Base-by-base conservation (phyloP, 2,113 vertebrate species). In the Entelurus aequoreus region DNA sequence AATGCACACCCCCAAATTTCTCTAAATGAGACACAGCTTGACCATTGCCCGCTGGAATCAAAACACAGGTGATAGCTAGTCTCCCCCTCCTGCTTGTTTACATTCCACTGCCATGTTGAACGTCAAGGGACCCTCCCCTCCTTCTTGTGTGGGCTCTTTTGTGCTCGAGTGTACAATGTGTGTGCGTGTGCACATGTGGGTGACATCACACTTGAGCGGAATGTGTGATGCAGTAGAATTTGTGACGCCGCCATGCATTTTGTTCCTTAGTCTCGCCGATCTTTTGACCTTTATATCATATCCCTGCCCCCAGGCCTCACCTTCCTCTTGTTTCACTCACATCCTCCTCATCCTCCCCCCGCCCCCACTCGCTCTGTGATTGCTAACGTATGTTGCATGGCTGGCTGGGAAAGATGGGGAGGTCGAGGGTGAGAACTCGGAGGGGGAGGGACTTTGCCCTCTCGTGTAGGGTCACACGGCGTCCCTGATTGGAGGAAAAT, bases 401-500 rank as follows among this genome's bases (percentile, higher is more conserved):
- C 79, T 82, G 77, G 71, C 62, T 66, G 55, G 28, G 72, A 48
- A 56, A 52, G 59, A 56, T 47, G 58, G 56, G 40, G 15, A 65
- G 53, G 46, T 9, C 51, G 57, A 47, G 5, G n/a, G 38, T n/a
- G 48, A 6, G 21, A 38, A 16, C 16, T 21, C 8, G 13, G 10
- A 56, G 42, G n/a, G 59, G 58, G 47, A 60, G 86, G 85, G 84
- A 82, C 78, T 76, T 78, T 85, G 88, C 82, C 81, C 84, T 83
- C 86, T 89, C 88, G 86, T 89, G 87, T 88, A 83, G 84, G 82
- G 88, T 90, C 90, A 90, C 90, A 84, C 89, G 88, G 80, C 84
- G 75, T 81, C 81, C 83, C 84, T 90, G 88, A 91, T 90, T 88
- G 88, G 86, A 90, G 86, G 85, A 88, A 89, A 90, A 89, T 88